A percentile compares a stretch with the other conserved stretches of the same genome.
Conservation (phyloP, 2,113 vertebrate species). For the Dicerorhinus sumatrensis region DNA sequence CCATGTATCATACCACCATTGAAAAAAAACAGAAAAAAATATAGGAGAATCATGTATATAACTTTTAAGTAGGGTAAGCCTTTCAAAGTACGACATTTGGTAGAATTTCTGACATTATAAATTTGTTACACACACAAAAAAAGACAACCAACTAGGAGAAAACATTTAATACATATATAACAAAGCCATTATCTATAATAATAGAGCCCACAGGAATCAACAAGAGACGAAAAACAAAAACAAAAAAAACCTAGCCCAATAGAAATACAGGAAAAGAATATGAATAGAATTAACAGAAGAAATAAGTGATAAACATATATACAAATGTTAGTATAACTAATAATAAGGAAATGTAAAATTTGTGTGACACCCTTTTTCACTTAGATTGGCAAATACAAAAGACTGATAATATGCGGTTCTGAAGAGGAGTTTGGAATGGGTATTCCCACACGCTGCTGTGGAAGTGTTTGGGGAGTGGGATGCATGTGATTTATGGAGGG, state of each 20-base stretch:
- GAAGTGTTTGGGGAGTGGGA: background rate
- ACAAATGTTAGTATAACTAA: background rate
- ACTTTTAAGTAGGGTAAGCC: background rate
- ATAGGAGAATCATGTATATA: background rate
- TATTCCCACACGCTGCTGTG: background rate
- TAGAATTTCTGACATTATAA: background rate
- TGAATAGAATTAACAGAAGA: slow-evolving; percentile 17
- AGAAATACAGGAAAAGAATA: slow-evolving; percentile 16
- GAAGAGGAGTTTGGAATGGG: background rate
- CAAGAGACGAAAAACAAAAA: background rate
- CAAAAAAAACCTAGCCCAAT: background rate
- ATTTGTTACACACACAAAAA: background rate
- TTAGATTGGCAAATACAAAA: background rate
- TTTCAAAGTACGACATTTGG: slow-evolving; percentile 1
- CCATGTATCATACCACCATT: background rate
- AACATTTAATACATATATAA: background rate
- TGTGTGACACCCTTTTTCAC: background rate
- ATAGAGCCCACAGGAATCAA: background rate
- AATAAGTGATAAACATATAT: slow-evolving; percentile 1
- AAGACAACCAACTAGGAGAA: background rate
- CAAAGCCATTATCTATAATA: background rate
- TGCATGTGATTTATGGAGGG: background rate
- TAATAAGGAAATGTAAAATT: background rate
- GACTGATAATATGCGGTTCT: background rate
- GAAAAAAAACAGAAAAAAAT: background rate